A percentile compares a stretch with the other conserved stretches of the same genome.
phyloP scores from a whole-genome alignment of 2,888 invertebrate species.

The Seira sanloemensis region DNA sequence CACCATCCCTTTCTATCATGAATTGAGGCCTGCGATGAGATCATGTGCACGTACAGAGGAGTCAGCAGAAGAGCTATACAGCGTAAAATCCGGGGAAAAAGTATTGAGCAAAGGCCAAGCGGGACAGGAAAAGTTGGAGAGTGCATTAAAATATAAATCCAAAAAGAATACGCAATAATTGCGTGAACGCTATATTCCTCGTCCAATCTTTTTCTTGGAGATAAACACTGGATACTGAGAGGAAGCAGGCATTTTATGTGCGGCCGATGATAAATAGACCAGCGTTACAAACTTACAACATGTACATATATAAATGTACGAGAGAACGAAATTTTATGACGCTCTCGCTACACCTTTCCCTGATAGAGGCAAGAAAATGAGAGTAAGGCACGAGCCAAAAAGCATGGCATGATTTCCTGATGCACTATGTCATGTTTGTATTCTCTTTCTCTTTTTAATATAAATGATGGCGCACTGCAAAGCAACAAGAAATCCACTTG shows the following conservation, averaged over 20 bases:
- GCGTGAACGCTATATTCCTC: constrained; percentile 27
- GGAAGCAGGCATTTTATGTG: constrained; percentile 10
- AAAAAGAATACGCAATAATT: constrained; percentile 60
- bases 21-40: constrained; percentile 21
- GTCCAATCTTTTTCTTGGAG: constrained; percentile 30
- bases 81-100: constrained; percentile 28
- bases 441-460: constrained; percentile 52
- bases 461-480: constrained; percentile 59
- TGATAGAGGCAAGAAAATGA: constrained; percentile 32
- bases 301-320: too few relatives aligned
- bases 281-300: not conserved
- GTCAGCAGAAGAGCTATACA: too few relatives aligned
- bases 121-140: constrained; percentile 50
- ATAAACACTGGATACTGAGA: not conserved
- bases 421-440: constrained; percentile 57
- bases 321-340: not conserved
- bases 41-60: too few relatives aligned
- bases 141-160: constrained; percentile 66
- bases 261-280: constrained; percentile 47
- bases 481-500: constrained; percentile 63
- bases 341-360: not conserved
- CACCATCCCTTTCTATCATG: constrained; percentile 21
- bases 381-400: constrained; percentile 54
- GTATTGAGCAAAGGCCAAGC: constrained; percentile 53
- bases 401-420: constrained; percentile 64